Base-by-base conservation (phyloP, 2,888 invertebrate species). In the Opisthograptis luteolata region DNA sequence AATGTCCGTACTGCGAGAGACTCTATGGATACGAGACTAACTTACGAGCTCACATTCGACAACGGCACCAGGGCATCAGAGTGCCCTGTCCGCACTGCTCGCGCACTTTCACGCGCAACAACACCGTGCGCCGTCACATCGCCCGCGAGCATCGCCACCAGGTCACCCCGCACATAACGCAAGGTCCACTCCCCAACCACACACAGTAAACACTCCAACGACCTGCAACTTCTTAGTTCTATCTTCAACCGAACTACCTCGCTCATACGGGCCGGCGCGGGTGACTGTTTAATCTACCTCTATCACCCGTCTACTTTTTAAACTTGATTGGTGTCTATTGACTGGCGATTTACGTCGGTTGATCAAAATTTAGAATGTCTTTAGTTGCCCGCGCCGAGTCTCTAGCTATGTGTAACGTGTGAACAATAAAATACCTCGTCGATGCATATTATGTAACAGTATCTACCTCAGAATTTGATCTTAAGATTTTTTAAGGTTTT, bases 21-120 rank as follows among this genome's bases (percentile, higher is more conserved):
- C 92, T 97, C 55, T 97, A 97, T 88, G 97, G 97, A 60, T 97
- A 97, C 84, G 97, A 97, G 92, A 97, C 97, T 76, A 97, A 97
- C 84, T 89, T 97, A 79, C 94, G 97, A 66, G 97, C 97, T 61
- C 97, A 97, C 90, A 97, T 97, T 79, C 92, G 97, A 45, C 97
- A 97, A 81, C 94, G 97, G 79, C 97, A 97, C 87, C 97, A 97
- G 87, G 97, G 97, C 68, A 97, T 97, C 73, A 93, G 97, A 43
- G 97, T 97, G 78, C 97, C 96, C 45, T 97, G 97, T 84, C 97
- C 97, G 52, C 97, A 96, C 85, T 97, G 97, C 91, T 93, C 95
- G 75, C 94, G 97, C 72, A 97, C 97, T 32, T 97, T 97, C 87
- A 97, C 97, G 64, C 94, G 97, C 73, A 97, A 97, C 92, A 97